Percentiles rank a stretch among this genome's conserved stretches.
Conservation (phyloP, 2,888 invertebrate species). For the Tipula confusa region DNA sequence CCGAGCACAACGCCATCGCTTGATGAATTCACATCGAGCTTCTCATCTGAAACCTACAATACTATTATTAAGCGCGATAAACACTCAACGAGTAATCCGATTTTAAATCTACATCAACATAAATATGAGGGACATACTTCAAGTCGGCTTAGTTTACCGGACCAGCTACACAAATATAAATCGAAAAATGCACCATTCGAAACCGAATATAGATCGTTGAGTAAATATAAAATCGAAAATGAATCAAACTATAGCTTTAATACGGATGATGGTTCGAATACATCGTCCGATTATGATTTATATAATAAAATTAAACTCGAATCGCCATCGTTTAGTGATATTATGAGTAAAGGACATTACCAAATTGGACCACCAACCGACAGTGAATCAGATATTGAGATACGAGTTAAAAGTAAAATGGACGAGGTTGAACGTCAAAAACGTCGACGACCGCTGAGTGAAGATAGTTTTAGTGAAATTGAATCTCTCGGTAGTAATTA, state of each 20-base stretch:
- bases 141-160: constrained; percentile 48
- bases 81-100: constrained; percentile 47
- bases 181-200: background rate
- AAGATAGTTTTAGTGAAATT: constrained; percentile 66
- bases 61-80: constrained; percentile 46
- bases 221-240: constrained; percentile 37
- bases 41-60: constrained; percentile 49
- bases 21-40: constrained; percentile 59
- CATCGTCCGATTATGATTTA: constrained; percentile 48
- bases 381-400: constrained; percentile 52
- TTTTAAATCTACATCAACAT: constrained; percentile 41
- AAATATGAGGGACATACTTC: constrained; percentile 43
- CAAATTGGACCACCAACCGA: constrained; percentile 37
- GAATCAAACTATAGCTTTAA: constrained; percentile 50
- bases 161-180: constrained; percentile 44
- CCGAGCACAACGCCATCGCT: constrained; percentile 69
- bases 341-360: constrained; percentile 39
- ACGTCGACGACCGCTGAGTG: constrained; percentile 69
- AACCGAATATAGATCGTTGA: constrained; percentile 15
- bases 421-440: constrained; percentile 57
- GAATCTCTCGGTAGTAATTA: constrained; percentile 56
- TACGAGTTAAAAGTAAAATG: constrained; percentile 49
- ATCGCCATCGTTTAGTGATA: constrained; percentile 43
- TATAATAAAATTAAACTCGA: constrained; percentile 47
- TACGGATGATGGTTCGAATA: constrained; percentile 48